phyloP scores from a whole-genome alignment of 2,888 invertebrate species.

The Apodemia zela region DNA sequence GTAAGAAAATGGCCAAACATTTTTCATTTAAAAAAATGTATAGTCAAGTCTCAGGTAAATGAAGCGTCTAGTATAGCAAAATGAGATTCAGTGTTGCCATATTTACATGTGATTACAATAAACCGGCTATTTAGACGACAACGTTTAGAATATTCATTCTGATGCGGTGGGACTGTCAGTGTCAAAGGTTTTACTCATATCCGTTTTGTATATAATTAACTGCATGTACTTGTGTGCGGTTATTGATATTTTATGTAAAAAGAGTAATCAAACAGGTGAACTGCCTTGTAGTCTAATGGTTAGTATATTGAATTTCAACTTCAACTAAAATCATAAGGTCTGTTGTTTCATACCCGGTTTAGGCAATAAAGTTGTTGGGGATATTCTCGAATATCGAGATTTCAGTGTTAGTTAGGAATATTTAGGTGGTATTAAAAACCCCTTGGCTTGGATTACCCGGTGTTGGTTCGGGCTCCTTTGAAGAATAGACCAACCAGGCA shows the following conservation, averaged over 20 bases:
- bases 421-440: too few relatives aligned
- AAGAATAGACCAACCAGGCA: too few relatives aligned
- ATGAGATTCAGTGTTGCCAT: conserved; percentile 7
- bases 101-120: conserved; percentile 14
- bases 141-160: conserved; percentile 4
- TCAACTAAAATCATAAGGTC: too few relatives aligned
- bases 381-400: too few relatives aligned
- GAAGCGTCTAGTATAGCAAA: neutral
- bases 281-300: neutral
- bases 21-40: too few relatives aligned
- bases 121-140: conserved; percentile 10
- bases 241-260: neutral
- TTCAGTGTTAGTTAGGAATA: too few relatives aligned
- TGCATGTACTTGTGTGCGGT: neutral
- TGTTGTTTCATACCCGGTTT: too few relatives aligned
- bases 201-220: conserved; percentile 9
- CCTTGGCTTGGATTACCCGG: too few relatives aligned
- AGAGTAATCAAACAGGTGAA: neutral
- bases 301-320: neutral
- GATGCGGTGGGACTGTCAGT: neutral
- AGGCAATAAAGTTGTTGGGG: too few relatives aligned
- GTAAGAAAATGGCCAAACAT: too few relatives aligned
- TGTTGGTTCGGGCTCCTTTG: too few relatives aligned
- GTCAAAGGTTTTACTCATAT: conserved; percentile 9
- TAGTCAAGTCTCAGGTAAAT: too few relatives aligned